Base-by-base conservation (phyloP, 2,113 vertebrate species). In the Arothron firmamentum region DNA sequence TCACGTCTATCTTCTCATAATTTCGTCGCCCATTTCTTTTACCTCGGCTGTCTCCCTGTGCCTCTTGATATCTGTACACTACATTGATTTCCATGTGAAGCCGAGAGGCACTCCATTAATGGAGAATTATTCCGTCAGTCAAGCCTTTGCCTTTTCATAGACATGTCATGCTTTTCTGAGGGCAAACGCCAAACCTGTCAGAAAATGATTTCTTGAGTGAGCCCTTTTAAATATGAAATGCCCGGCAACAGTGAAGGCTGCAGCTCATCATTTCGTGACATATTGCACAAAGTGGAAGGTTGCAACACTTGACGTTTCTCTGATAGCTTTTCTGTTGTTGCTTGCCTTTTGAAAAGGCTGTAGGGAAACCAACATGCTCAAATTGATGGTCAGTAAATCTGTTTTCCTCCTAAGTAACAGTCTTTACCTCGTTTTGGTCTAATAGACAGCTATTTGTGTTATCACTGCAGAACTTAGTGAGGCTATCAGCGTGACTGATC, bases 111-210 rank as follows among this genome's bases (percentile, higher is more conserved):
- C 65, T 75, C 60, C 62, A 55, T 81, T 80, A 81, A 75, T 56
- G 75, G 20, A 70, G 75, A 88, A 85, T 87, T 79, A 83, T 72
- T 70, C 81, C 69, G 85, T 83, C 86, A 78, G 45, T 86, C 82
- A 80, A 64, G 71, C 38, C 56, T 65, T 59, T 50, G 63, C 59
- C 54, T 52, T 23, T 18, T 59, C 59, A 10, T 11, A 42, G 77
- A 81, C 72, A 56, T 68, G 79, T 72, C 78, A 63, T 20, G 19
- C 56, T 65, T 70, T 49, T 75, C 59, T 54, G 56, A 15, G 62
- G 72, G 55, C 62, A 53, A 34, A 18, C 69, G 57, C 62, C 72
- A 41, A 68, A 83, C 17, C 73, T 82, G 85, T 87, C 85, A 78
- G 58, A 31, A 4, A 62, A 64, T 79, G 70, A 85, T 76, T 75